Evolutionary conservation across 2,797 vertebrate genomes (phyloP).

Genomic region (Otolemur crassicaudatus): DNA sequence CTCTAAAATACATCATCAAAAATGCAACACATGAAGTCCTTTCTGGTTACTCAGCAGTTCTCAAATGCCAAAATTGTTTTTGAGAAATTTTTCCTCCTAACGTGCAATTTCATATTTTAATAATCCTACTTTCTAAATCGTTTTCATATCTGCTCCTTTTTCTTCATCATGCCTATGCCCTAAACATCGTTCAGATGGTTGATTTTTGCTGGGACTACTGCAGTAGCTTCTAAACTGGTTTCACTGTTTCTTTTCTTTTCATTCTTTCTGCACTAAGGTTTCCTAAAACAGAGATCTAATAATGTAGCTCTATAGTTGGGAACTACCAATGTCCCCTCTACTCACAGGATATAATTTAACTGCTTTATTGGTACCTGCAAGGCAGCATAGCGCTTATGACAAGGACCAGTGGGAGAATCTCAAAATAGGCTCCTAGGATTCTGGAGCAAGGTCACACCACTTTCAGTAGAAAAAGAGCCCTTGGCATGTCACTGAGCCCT

Average conservation of each 20-base stretch:
- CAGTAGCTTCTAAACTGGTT: not conserved
- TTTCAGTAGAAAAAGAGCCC: not conserved
- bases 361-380: not conserved
- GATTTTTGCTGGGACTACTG: not conserved
- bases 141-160: not conserved
- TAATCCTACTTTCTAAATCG: not conserved
- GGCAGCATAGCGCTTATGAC: not conserved
- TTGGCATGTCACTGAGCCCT: not conserved
- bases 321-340: not conserved
- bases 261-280: not conserved
- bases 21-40: not conserved
- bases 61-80: conserved; percentile 21
- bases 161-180: not conserved
- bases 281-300: conserved; percentile 29
- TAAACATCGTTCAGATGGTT: not conserved
- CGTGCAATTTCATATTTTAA: not conserved
- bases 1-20: conserved; percentile 53
- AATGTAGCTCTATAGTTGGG: not conserved
- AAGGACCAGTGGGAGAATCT: not conserved
- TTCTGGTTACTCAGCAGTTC: conserved; percentile 25
- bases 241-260: not conserved
- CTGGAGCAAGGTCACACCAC: not conserved
- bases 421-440: not conserved
- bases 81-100: not conserved
- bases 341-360: not conserved